A percentile compares a stretch with the other conserved stretches of the same genome.
Evolutionary conservation across 2,113 vertebrate genomes (phyloP).

Genomic region (Labrus mixtus): DNA sequence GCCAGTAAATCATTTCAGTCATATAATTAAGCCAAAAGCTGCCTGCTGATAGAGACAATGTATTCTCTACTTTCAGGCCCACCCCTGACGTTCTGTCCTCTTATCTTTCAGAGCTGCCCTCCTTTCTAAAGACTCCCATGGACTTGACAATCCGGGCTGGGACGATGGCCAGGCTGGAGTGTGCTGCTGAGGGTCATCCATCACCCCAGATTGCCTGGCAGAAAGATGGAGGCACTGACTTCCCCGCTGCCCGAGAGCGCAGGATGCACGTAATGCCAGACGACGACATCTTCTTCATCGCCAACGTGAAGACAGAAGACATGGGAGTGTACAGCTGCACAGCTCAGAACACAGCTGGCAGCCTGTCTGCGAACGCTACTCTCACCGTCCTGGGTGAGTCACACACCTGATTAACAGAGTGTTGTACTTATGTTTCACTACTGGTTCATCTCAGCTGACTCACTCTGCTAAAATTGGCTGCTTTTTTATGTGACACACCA

Average conservation of each 20-base stretch:
- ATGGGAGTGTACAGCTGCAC: conserved; percentile 97
- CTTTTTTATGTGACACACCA: conserved; percentile 28
- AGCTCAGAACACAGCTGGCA: conserved; percentile 95
- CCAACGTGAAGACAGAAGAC: conserved; percentile 94
- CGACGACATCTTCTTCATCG: conserved; percentile 97
- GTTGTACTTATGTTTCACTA: background rate
- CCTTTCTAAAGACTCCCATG: conserved; percentile 98
- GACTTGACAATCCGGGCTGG: conserved; percentile 93
- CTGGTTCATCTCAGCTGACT: conserved; percentile 32
- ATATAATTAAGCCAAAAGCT: too few species aligned
- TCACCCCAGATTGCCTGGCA: conserved; percentile 98
- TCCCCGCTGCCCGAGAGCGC: conserved; percentile 94
- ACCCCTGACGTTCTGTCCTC: background rate
- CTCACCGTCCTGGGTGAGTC: conserved; percentile 93
- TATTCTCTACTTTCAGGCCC: background rate
- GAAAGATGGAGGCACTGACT: conserved; percentile 97
- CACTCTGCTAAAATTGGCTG: conserved; percentile 17
- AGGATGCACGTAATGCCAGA: conserved; percentile 99
- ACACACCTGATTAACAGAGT: conserved; percentile 14
- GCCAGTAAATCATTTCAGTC: too few species aligned
- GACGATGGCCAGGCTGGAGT: conserved; percentile 93
- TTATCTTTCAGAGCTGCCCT: conserved; percentile 89
- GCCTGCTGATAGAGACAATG: background rate
- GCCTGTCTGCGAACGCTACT: conserved; percentile 93
- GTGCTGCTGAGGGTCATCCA: conserved; percentile 93